Evolutionary conservation across 2,888 invertebrate genomes (phyloP).

Genomic region (Diarsia dahlii): DNA sequence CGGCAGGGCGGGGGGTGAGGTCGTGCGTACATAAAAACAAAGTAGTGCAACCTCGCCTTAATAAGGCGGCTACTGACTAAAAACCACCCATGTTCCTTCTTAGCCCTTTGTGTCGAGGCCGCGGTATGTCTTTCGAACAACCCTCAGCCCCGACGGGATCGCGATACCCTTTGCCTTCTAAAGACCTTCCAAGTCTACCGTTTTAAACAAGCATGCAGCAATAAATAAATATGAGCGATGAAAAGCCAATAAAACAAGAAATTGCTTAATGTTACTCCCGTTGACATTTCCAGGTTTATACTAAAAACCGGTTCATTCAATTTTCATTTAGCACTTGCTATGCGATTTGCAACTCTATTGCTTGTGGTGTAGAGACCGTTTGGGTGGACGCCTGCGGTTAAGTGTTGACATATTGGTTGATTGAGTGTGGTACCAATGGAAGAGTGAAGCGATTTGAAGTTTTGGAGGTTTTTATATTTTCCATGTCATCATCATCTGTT

Average conservation of each 20-base stretch:
- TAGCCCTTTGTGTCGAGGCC: no score
- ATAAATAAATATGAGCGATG: constrained; percentile 46
- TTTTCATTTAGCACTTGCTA: constrained; percentile 32
- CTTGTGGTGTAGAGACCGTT: constrained; percentile 7
- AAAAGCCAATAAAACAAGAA: constrained; percentile 49
- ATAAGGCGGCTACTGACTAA: no score
- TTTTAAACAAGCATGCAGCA: background rate
- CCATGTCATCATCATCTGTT: no score
- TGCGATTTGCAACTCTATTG: constrained; percentile 39
- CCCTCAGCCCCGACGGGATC: no score
- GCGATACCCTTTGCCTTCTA: no score
- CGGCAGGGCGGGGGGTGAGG: no score
- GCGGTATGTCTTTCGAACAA: no score
- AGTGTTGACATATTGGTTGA: constrained; percentile 51
- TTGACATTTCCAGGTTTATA: constrained; percentile 57
- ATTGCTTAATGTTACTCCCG: constrained; percentile 48
- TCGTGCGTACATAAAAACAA: no score
- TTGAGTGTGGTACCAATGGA: constrained; percentile 14
- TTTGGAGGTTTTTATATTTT: background rate
- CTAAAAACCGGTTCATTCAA: constrained; percentile 43
- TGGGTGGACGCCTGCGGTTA: background rate
- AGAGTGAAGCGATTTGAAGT: constrained; percentile 24
- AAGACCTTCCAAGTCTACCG: background rate
- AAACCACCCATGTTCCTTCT: no score
- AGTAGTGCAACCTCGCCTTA: no score